Evolutionary conservation across 2,888 invertebrate species (phyloP).

Genomic region (Lithosia quadra): DNA sequence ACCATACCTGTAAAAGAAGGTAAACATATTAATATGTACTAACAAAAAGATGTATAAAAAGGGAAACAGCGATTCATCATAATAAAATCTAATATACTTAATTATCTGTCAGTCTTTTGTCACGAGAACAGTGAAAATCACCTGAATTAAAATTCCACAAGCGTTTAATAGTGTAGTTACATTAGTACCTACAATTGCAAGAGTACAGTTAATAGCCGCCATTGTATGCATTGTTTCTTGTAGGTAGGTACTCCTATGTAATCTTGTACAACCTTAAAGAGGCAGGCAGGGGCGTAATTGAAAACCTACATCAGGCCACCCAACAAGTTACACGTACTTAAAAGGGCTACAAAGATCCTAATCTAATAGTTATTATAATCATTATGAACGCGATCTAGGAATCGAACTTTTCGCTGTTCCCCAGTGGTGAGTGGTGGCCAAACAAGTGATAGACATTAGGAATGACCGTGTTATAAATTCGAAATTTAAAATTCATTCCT

Average conservation of each 20-base stretch:
- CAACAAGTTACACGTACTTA: background rate
- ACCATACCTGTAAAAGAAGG: constrained; percentile 89
- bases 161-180: background rate
- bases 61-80: too few relatives aligned
- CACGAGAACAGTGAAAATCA: background rate
- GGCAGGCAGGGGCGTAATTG: background rate
- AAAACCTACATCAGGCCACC: background rate
- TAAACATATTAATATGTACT: background rate
- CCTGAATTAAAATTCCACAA: background rate
- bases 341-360: background rate
- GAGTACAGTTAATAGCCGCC: constrained; percentile 2
- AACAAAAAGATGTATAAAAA: background rate
- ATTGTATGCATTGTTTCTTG: background rate
- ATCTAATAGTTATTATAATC: background rate
- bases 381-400: background rate
- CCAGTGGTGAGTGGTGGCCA: too few relatives aligned
- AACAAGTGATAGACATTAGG: too few relatives aligned
- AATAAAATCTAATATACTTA: too few relatives aligned
- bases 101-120: background rate
- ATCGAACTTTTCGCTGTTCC: too few relatives aligned
- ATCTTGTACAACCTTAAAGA: background rate
- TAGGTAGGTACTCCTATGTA: background rate
- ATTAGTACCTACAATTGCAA: background rate
- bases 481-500: too few relatives aligned
- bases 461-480: too few relatives aligned